phyloP scores from a whole-genome alignment of 30 jellyfish, hydroid and myxozoan species.

The Aurelia sp. region DNA sequence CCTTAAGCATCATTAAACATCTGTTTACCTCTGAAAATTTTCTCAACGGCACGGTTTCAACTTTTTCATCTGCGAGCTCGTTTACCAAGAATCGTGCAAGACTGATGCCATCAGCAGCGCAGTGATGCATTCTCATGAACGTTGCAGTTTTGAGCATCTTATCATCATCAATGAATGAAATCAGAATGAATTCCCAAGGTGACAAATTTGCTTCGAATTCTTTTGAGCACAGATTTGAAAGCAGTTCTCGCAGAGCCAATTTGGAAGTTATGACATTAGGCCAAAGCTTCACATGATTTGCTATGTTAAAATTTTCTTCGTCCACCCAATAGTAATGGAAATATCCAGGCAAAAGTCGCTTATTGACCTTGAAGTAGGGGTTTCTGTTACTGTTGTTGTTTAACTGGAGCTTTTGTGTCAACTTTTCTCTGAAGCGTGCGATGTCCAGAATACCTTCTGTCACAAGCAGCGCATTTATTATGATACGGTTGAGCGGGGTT shows the following conservation, averaged over 20 bases:
- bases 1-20: conserved; percentile 47
- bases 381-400: conserved; percentile 8
- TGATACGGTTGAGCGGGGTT: conserved; percentile 62
- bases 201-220: conserved; percentile 55
- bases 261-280: conserved; percentile 30
- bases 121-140: conserved; percentile 72
- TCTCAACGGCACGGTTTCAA: conserved; percentile 45
- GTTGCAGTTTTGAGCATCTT: conserved; percentile 63
- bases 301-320: conserved; percentile 41
- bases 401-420: conserved; percentile 25
- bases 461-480: conserved; percentile 69
- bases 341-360: conserved; percentile 55
- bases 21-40: conserved; percentile 73
- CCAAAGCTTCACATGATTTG: conserved; percentile 72
- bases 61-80: conserved; percentile 61
- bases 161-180: conserved; percentile 60
- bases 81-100: conserved; percentile 54
- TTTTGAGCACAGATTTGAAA: conserved; percentile 52
- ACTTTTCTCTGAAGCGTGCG: conserved; percentile 8
- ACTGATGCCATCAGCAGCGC: conserved; percentile 88
- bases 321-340: conserved; percentile 79
- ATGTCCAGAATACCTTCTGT: conserved; percentile 56
- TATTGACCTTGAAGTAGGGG: conserved; percentile 39
- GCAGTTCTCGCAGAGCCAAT: conserved; percentile 23
- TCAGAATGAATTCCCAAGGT: conserved; percentile 81